Percentiles rank a stretch among this genome's conserved stretches.
These are phyloP conservation scores for Prorops nasuta DNA, from an alignment of 1,140 invertebrate species.

Conservation along the genomic window DNA sequence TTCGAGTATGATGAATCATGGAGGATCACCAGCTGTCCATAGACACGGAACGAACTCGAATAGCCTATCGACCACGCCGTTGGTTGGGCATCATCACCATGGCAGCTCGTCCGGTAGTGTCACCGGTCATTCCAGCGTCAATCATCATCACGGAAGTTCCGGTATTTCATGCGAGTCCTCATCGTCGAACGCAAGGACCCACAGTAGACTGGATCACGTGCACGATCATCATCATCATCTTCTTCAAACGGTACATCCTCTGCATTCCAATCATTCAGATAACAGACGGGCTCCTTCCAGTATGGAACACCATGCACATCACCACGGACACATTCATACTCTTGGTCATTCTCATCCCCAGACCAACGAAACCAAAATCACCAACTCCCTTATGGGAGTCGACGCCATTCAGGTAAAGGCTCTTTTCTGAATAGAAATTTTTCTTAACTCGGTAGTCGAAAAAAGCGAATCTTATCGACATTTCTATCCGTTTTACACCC, in stretches of 20 bases:
- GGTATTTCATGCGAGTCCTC: conserved; percentile 47
- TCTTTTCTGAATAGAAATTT: conserved; percentile 1
- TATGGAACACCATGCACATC: conserved; percentile 36
- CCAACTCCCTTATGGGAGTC: conserved; percentile 35
- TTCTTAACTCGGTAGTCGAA: too few species aligned
- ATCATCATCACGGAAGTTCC: conserved; percentile 44
- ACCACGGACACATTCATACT: conserved; percentile 30
- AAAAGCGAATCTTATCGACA: too few species aligned
- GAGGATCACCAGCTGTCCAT: conserved; percentile 32
- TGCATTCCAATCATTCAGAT: conserved; percentile 27
- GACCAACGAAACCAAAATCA: conserved; percentile 15
- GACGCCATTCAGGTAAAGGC: conserved; percentile 43
- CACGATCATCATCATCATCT: conserved; percentile 39
- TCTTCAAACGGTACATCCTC: conserved; percentile 30
- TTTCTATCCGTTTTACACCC: neutral
- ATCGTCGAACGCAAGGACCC: conserved; percentile 40
- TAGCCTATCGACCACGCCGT: conserved; percentile 34
- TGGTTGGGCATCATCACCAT: conserved; percentile 31
- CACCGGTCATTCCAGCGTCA: conserved; percentile 24
- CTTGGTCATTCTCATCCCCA: conserved; percentile 28
- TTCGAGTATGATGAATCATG: conserved; percentile 43
- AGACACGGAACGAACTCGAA: conserved; percentile 34
- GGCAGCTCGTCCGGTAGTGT: conserved; percentile 28
- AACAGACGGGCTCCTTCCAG: conserved; percentile 31
- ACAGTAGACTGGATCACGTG: conserved; percentile 41